phyloP scores from a whole-genome alignment of 1,140 invertebrate genomes.

The Matsumurasca onukii region DNA sequence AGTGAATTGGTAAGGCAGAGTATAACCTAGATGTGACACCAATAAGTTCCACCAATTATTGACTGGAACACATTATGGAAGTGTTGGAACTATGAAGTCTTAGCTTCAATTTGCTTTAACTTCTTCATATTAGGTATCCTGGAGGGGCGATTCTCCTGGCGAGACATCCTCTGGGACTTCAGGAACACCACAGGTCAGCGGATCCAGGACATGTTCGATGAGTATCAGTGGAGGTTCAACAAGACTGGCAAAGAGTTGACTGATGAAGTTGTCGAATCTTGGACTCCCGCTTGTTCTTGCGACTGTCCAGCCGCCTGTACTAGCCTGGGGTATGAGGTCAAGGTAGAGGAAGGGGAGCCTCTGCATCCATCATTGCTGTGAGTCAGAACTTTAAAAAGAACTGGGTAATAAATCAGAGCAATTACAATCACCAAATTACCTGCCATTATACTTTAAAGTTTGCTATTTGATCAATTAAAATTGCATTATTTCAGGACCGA shows the following conservation, averaged over 20 bases:
- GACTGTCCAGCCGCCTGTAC: background rate
- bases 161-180: background rate
- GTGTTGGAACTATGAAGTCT: too few relatives aligned
- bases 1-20: too few relatives aligned
- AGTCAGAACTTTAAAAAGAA: background rate
- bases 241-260: background rate
- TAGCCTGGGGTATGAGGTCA: background rate
- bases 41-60: too few relatives aligned
- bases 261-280: background rate
- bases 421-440: background rate
- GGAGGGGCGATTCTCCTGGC: background rate
- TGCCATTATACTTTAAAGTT: background rate
- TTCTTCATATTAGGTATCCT: background rate
- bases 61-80: too few relatives aligned
- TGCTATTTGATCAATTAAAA: background rate
- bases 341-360: background rate
- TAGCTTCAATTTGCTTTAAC: background rate
- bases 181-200: background rate
- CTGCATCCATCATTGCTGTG: background rate
- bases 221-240: background rate
- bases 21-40: too few relatives aligned
- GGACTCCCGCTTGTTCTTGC: background rate
- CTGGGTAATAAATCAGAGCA: background rate
- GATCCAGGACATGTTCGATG: background rate
- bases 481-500: background rate